Evolutionary conservation across 2,797 vertebrate species (phyloP), one percentile per base, ranked within the genome.

Genomic region (Melanotaenia parkinsoni): DNA sequence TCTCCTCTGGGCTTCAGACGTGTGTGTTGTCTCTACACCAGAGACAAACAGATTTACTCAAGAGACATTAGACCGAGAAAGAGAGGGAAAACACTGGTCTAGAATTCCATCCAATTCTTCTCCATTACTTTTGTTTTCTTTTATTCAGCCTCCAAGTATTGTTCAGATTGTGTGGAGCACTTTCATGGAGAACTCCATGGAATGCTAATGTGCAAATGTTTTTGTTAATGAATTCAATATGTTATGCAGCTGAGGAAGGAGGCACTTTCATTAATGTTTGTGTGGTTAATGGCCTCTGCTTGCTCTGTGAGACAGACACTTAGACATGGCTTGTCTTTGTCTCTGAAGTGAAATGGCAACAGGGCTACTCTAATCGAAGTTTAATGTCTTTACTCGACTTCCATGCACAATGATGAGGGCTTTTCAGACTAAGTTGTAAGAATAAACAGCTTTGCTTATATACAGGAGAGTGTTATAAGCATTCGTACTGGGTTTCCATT

Each of bases 171-270:
- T 26, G 28, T 8, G 59, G 26, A 4, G 62, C 10, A 37, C 32
- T 67, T 66, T 79, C 35, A 61, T 28, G 72, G 24, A 6, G 54
- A 65, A 68, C 57, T 62, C 33, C 13, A 51, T 38, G 18, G 22
- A 84, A 86, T 82, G 61, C 60, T 78, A 59, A 85, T 79, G 66
- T 81, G 67, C 76, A 79, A 73, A 75, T 77, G 74, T 74, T 77
- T 71, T 63, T 47, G 72, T 68, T 77, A 79, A 88, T 82, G 63
- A 80, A 65, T 80, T 61, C 30, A 60, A 65, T 65, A 63, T 30
- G 50, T 66, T 71, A 68, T 59, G 45, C 67, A 50, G 71, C 12
- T 68, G 40, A 68, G 68, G 64, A 63, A 18, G 26, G 51, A 54
- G 63, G 63, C 58, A 64, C 62, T 85, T 74, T 72, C 9, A 43